phyloP scores from a whole-genome alignment of 2,113 vertebrate genomes.

The Ameiurus melas region DNA sequence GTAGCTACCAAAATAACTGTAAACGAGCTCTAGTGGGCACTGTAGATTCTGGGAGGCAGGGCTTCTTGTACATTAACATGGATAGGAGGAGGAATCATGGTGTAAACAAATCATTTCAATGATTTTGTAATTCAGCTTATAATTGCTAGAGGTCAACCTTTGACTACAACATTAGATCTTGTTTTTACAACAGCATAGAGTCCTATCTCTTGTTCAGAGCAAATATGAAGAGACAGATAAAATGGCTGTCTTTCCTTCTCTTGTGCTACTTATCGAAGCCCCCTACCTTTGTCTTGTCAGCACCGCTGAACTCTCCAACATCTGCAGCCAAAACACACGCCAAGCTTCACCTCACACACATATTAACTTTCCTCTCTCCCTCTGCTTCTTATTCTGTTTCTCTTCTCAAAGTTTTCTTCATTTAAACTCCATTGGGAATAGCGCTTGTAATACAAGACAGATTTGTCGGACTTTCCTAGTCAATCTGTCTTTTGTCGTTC shows the following conservation, averaged over 20 bases:
- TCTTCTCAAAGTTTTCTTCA: slow-evolving; percentile 17
- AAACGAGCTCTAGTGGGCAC: neutral
- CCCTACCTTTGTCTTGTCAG: neutral
- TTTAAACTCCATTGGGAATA: neutral
- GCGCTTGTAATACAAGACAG: neutral
- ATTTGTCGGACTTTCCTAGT: slow-evolving; percentile 45
- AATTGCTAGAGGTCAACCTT: neutral
- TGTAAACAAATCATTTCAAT: neutral
- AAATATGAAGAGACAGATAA: neutral
- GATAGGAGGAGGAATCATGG: neutral
- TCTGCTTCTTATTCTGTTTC: neutral
- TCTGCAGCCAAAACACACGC: slow-evolving; percentile 39
- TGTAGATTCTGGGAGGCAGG: neutral
- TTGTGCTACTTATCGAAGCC: neutral
- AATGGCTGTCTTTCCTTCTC: neutral
- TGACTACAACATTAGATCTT: neutral
- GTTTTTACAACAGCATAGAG: neutral
- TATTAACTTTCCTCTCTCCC: slow-evolving; percentile 28
- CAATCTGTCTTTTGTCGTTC: slow-evolving; percentile 51
- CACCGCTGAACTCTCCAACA: slow-evolving; percentile 36
- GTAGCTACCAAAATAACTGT: neutral
- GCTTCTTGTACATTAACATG: neutral
- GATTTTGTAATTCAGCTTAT: neutral
- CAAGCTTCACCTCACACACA: slow-evolving; percentile 28
- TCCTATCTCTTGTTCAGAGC: neutral